Base-by-base conservation (phyloP, 2,888 invertebrate species). In the Drosophila villosipedis region DNA sequence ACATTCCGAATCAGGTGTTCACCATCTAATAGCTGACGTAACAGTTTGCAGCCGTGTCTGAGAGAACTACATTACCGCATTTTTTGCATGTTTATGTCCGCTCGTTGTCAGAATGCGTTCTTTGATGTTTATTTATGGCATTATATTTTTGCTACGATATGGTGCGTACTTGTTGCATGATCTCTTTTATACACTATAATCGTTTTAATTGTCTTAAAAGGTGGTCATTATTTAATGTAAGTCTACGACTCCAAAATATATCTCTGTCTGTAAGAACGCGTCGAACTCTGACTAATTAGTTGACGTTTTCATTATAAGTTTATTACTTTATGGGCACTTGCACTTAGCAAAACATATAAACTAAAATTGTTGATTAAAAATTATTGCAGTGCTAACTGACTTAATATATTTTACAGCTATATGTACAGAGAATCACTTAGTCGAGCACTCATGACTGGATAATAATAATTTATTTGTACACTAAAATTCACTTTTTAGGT, bases 101-200 rank as follows among this genome's bases (percentile, higher is more conserved):
- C 9, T 52, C 19, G 31, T 3, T 39, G 30, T 19, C 22, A 10
- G 22, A 60, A 22, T n/a, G 25, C 3, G 33, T 7, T 52, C 33
- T 31, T 55, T 55, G 49, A 53, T 30, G 30, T 54, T 55, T 39
- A 43, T 43, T 43, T 62, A 22, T 28, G 35, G n/a, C n/a, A 22
- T 30, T 35, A 37, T 53, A 16, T 53, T 37, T 52, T 33, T 37
- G 37, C 31, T 52, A 57, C 55, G 43, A 52, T 43, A 30, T 73
- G 52, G 43, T 75, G 50, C 68, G 68, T 73, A 33, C 30, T 33
- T 25, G 22, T 22, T 25, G 52, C 47, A 41, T 33, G 39, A 37
- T 43, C 37, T 37, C 14, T 54, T 57, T 71, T 41, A 19, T 53
- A 5, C 22, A 9, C 53, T 30, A 12, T 31, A 52, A 3, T 3